These are phyloP conservation scores for Orestias chungarensis DNA, from an alignment of 2,797 vertebrate species.

Conservation along the genomic window DNA sequence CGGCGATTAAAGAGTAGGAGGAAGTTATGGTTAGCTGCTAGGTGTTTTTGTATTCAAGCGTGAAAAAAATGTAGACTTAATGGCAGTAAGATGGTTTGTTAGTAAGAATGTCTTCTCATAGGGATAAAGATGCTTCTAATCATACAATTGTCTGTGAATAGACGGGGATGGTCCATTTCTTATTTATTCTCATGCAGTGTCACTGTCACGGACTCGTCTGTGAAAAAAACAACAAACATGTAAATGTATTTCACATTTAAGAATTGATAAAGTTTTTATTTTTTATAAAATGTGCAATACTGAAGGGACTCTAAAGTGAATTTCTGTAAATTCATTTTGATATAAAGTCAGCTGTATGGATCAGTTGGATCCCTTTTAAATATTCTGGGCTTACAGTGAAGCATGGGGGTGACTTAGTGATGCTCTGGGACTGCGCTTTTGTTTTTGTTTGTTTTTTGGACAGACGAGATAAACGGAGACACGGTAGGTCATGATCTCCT, in stretches of 20 bases:
- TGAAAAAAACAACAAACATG: too few relatives aligned
- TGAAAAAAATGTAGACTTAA: neutral
- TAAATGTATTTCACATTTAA: neutral
- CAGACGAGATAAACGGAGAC: neutral
- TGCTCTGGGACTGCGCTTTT: neutral
- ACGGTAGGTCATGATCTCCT: neutral
- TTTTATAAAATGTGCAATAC: neutral
- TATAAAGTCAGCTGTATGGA: neutral
- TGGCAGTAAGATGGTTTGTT: neutral
- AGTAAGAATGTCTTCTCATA: neutral
- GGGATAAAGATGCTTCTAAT: too few relatives aligned
- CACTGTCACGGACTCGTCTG: too few relatives aligned
- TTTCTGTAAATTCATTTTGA: neutral
- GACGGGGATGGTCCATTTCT: neutral
- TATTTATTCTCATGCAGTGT: neutral
- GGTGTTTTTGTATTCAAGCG: neutral
- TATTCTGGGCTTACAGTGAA: neutral
- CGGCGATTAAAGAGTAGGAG: neutral
- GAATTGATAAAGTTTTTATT: neutral
- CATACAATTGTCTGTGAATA: neutral
- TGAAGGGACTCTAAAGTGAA: neutral
- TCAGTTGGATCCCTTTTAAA: neutral
- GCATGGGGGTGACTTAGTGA: neutral
- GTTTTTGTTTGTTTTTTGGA: neutral
- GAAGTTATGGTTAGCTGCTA: neutral